phyloP scores from a whole-genome alignment of 2,888 invertebrate genomes.

The Margaritifera margaritifera region DNA sequence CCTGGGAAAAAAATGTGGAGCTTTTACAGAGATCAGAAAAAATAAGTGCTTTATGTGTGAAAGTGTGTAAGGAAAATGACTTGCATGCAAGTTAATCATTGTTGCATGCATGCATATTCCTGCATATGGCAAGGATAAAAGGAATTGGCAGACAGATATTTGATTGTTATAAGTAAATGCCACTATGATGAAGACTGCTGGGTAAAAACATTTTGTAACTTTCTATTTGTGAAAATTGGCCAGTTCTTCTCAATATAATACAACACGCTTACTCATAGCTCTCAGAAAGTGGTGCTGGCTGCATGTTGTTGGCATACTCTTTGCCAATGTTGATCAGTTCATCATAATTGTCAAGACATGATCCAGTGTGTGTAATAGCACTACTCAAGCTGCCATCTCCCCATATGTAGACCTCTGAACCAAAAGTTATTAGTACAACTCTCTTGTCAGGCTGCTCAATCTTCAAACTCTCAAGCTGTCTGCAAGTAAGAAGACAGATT shows the following conservation, averaged over 20 bases:
- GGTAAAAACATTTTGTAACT: too few relatives aligned
- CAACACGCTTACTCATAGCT: conserved; percentile 40
- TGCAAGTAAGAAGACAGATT: conserved; percentile 23
- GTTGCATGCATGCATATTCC: too few relatives aligned
- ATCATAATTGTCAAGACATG: conserved; percentile 35
- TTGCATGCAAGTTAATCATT: too few relatives aligned
- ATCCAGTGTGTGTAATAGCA: conserved; percentile 9
- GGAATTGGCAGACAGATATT: too few relatives aligned
- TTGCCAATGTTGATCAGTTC: conserved; percentile 44
- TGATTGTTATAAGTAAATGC: too few relatives aligned
- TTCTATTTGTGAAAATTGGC: too few relatives aligned
- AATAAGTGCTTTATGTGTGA: too few relatives aligned
- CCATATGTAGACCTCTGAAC: conserved; percentile 49
- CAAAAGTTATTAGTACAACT: conserved; percentile 59
- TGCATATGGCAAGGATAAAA: too few relatives aligned
- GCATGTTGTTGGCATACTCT: conserved; percentile 42
- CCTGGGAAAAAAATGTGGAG: too few relatives aligned
- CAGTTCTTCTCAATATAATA: neutral
- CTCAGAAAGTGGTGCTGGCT: conserved; percentile 43
- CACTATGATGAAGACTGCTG: too few relatives aligned
- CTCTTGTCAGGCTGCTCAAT: conserved; percentile 58
- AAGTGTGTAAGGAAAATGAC: too few relatives aligned
- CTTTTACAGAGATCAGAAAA: too few relatives aligned
- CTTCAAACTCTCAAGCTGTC: conserved; percentile 60
- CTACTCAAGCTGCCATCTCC: conserved; percentile 43